A percentile compares a stretch with the other conserved stretches of the same genome.
Conservation (phyloP, 2,888 invertebrate genomes). For the Dorcus hopei region DNA sequence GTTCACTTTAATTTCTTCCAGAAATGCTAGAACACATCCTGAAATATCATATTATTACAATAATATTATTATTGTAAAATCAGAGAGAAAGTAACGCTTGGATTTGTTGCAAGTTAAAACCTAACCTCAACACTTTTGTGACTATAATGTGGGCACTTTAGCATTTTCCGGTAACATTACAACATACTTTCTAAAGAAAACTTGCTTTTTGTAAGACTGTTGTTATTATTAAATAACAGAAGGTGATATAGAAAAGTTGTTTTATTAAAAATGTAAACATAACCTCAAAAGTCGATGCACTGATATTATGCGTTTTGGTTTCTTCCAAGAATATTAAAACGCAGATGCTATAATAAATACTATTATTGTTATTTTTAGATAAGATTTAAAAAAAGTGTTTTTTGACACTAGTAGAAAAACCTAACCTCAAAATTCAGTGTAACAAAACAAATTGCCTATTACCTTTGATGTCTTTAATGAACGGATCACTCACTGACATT, state of each 20-base stretch:
- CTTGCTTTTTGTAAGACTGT: background rate
- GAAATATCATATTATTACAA: constrained; percentile 14
- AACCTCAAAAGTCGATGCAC: constrained; percentile 10
- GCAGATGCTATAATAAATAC: too few species aligned
- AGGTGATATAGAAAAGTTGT: background rate
- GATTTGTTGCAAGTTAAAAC: too few species aligned
- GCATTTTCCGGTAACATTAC: too few species aligned
- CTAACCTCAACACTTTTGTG: too few species aligned
- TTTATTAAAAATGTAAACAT: constrained; percentile 4
- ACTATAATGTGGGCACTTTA: too few species aligned
- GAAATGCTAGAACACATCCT: constrained; percentile 49
- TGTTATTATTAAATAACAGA: background rate
- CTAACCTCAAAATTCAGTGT: constrained; percentile 1
- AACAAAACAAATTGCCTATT: constrained; percentile 18
- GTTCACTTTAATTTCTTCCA: constrained; percentile 39
- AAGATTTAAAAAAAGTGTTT: too few species aligned
- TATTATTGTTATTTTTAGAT: too few species aligned
- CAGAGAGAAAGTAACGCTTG: too few species aligned
- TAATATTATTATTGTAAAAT: background rate
- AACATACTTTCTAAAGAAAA: background rate
- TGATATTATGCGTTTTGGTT: too few species aligned
- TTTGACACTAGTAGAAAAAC: background rate
- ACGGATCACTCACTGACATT: constrained; percentile 60
- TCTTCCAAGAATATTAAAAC: too few species aligned
- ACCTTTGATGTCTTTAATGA: constrained; percentile 61